Conservation (phyloP, 2,888 invertebrate genomes). For the Pandemis corylana region DNA sequence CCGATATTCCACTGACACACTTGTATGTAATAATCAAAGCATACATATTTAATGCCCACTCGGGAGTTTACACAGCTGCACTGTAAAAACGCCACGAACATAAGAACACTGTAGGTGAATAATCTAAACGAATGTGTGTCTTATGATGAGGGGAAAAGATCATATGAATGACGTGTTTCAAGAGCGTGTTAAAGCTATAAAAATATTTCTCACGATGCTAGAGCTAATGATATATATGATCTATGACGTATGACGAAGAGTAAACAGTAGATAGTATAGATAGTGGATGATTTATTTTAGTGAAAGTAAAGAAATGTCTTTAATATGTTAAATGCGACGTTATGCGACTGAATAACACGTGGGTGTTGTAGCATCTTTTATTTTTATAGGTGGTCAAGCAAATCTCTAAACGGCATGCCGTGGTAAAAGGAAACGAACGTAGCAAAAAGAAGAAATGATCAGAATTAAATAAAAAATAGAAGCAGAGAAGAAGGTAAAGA, state of each 20-base stretch:
- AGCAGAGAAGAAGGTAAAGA: background rate
- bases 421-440: background rate
- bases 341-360: background rate
- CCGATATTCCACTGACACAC: conserved; percentile 16
- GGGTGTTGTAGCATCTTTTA: background rate
- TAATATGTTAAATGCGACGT: background rate
- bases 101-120: background rate
- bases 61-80: conserved; percentile 35
- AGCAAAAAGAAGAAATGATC: background rate
- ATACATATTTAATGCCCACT: conserved; percentile 25
- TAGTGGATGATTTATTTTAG: background rate
- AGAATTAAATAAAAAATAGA: background rate
- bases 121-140: conserved; percentile 7
- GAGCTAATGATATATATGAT: background rate
- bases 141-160: conserved; percentile 14
- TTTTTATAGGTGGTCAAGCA: background rate
- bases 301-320: background rate
- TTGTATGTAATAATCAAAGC: conserved; percentile 25
- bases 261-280: background rate
- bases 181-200: conserved; percentile 56
- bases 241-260: background rate
- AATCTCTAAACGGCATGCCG: background rate
- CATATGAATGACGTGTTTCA: conserved; percentile 34
- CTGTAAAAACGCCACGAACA: conserved; percentile 13
- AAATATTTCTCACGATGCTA: conserved; percentile 53